A percentile compares a stretch with the other conserved stretches of the same genome.
These are phyloP conservation scores for Marasmarcha lunaedactyla DNA, from an alignment of 2,888 invertebrate genomes.

Conservation along the genomic window DNA sequence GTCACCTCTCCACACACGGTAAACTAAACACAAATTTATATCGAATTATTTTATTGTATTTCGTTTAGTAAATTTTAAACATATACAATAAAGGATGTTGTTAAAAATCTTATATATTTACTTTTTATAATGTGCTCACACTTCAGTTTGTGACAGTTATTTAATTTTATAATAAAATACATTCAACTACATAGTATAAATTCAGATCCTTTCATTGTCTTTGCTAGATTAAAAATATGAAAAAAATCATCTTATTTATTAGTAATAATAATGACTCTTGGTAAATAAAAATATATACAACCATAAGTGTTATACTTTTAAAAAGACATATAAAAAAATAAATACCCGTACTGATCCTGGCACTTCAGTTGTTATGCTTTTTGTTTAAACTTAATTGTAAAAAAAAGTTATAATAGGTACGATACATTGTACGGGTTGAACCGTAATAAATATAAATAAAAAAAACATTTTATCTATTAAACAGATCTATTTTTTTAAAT, in stretches of 20 bases:
- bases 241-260: slow-evolving; percentile 10
- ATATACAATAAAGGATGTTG: slow-evolving; percentile 47
- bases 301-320: slow-evolving; percentile 8
- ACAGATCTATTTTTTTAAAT: slow-evolving; percentile 34
- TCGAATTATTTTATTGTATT: slow-evolving; percentile 40
- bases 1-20: too few species aligned
- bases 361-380: slow-evolving; percentile 21
- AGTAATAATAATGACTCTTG: slow-evolving; percentile 14
- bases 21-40: too few species aligned
- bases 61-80: slow-evolving; percentile 42
- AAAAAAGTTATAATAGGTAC: slow-evolving; percentile 7
- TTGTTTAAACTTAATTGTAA: neutral
- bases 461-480: slow-evolving; percentile 21
- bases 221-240: neutral
- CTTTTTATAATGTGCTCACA: neutral
- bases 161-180: neutral
- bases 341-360: slow-evolving; percentile 61
- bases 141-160: neutral
- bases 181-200: slow-evolving; percentile 4
- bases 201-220: slow-evolving; percentile 1
- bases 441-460: slow-evolving; percentile 19
- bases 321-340: slow-evolving; percentile 18
- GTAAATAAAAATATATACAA: slow-evolving; percentile 1
- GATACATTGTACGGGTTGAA: slow-evolving; percentile 1
- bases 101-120: slow-evolving; percentile 28